Percentiles rank a stretch among this genome's conserved stretches.
phyloP scores from a whole-genome alignment of 2,797 vertebrate genomes.

The Clamator glandarius region DNA sequence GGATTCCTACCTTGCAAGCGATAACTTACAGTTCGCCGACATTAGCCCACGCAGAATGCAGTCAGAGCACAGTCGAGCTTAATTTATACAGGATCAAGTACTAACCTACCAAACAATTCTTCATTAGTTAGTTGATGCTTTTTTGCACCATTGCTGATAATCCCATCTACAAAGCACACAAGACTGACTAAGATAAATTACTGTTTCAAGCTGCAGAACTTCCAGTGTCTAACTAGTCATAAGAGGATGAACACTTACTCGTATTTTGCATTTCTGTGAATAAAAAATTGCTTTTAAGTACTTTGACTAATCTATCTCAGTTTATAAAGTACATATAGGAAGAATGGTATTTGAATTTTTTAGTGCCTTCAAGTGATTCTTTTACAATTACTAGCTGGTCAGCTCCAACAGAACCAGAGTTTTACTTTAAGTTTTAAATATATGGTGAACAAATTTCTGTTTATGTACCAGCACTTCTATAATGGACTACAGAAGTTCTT shows the following conservation, averaged over 20 bases:
- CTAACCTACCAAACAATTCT: not conserved
- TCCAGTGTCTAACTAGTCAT: not conserved
- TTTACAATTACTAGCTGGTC: not conserved
- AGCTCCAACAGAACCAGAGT: not conserved
- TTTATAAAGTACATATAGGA: not conserved
- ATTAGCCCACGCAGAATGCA: not conserved
- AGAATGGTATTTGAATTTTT: not conserved
- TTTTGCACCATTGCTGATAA: not conserved
- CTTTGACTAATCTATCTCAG: not conserved
- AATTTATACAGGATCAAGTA: not conserved
- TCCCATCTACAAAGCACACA: not conserved
- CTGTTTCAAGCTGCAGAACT: not conserved
- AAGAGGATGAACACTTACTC: not conserved
- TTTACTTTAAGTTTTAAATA: not conserved
- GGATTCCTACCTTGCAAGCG: not conserved
- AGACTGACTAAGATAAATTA: not conserved
- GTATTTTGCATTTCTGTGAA: not conserved
- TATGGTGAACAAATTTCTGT: not conserved
- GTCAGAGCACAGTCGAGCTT: not conserved
- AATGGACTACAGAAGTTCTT: not conserved
- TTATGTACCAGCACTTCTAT: not conserved
- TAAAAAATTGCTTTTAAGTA: not conserved
- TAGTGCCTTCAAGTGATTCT: not conserved
- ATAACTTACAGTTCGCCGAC: not conserved
- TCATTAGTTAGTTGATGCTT: not conserved